These are phyloP conservation scores for Castor canadensis DNA, from an alignment of 2,113 vertebrate genomes.

Conservation along the genomic window DNA sequence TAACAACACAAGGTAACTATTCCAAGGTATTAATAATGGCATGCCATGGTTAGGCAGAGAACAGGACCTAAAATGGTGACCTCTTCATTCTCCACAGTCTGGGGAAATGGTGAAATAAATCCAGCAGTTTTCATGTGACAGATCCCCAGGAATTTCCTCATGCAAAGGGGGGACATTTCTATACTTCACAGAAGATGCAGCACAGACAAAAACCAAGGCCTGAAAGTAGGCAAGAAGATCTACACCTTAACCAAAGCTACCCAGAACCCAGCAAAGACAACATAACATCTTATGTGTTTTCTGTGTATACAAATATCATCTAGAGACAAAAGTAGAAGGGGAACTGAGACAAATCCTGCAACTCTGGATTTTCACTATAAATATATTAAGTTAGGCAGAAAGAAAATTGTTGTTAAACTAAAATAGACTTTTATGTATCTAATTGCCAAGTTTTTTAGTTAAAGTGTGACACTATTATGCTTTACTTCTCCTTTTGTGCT, in stretches of 20 bases:
- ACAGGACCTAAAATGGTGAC: not conserved
- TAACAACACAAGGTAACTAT: not conserved
- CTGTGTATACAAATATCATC: not conserved
- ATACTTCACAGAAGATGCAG: not conserved
- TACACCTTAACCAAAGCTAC: not conserved
- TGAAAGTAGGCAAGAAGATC: not conserved
- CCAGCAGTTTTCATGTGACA: not conserved
- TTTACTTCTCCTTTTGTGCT: conserved; percentile 19
- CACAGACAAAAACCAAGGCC: not conserved
- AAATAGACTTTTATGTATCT: not conserved
- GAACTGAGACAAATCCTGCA: not conserved
- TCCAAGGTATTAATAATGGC: not conserved
- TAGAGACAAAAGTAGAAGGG: too few relatives aligned
- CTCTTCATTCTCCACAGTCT: not conserved
- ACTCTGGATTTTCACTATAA: not conserved
- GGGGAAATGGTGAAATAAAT: not conserved
- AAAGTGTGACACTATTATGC: conserved; percentile 17
- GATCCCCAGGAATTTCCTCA: not conserved
- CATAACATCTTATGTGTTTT: not conserved
- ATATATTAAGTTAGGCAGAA: not conserved
- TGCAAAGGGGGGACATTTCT: not conserved
- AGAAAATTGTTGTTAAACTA: not conserved
- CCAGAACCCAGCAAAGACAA: not conserved
- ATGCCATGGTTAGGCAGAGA: not conserved
- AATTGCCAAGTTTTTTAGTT: conserved; percentile 47